phyloP scores from a whole-genome alignment of 2,113 vertebrate species.

The Rhadina sibilatrix region DNA sequence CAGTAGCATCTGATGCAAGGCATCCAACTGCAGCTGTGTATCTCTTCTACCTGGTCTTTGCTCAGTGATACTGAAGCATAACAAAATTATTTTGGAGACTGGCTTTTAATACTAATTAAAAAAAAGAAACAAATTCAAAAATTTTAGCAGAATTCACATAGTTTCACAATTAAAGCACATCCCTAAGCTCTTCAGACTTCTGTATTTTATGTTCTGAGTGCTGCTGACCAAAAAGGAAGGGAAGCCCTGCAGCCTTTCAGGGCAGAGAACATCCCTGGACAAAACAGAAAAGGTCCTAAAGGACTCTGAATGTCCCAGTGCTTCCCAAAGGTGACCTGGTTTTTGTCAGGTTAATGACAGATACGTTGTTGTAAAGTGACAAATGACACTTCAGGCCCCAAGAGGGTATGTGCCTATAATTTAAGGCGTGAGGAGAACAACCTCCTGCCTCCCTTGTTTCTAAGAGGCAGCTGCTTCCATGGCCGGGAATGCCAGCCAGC shows the following conservation, averaged over 20 bases:
- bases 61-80: not conserved
- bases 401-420: not conserved
- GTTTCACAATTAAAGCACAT: not conserved
- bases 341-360: not conserved
- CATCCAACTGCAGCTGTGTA: not conserved
- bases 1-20: not conserved
- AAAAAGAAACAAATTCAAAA: not conserved
- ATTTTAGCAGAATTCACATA: not conserved
- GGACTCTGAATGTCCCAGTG: accelerated
- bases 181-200: not conserved
- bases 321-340: not conserved
- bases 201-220: not conserved
- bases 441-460: not conserved
- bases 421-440: not conserved
- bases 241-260: not conserved
- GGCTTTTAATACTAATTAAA: not conserved
- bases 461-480: not conserved
- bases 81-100: not conserved
- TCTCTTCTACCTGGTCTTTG: not conserved
- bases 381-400: not conserved
- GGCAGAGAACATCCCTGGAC: not conserved
- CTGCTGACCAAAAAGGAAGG: not conserved
- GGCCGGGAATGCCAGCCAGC: not conserved
- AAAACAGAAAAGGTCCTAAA: not conserved
- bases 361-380: not conserved